phyloP scores from a whole-genome alignment of 1,140 invertebrate genomes.

The Drosophila virilis region DNA sequence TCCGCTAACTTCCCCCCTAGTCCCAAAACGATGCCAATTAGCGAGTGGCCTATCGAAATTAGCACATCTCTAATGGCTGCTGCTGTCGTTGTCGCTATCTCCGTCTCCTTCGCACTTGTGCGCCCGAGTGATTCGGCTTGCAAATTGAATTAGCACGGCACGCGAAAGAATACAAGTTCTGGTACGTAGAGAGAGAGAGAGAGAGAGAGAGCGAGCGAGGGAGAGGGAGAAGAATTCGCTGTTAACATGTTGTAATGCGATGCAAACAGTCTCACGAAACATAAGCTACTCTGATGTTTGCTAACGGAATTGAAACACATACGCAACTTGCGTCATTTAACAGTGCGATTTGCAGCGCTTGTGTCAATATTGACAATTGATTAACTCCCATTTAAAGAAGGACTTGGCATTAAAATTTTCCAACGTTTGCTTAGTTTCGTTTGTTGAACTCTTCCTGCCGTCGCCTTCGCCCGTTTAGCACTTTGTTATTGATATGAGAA shows the following conservation, averaged over 20 bases:
- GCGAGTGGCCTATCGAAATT: conserved; percentile 58
- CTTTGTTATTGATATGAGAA: conserved; percentile 55
- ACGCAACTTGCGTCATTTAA: no score
- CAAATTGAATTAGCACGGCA: conserved; percentile 65
- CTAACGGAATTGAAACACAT: not conserved
- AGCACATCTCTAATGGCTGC: conserved; percentile 64
- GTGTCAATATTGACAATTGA: not conserved
- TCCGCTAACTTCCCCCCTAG: not conserved
- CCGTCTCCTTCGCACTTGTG: not conserved
- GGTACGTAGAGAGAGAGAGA: no score
- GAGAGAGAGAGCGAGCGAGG: no score
- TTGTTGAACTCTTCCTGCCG: not conserved
- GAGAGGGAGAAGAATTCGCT: no score
- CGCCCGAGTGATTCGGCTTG: conserved; percentile 37
- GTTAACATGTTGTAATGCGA: no score
- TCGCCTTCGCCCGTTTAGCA: conserved; percentile 45
- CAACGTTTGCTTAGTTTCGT: conserved; percentile 39
- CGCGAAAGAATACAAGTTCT: conserved; percentile 1
- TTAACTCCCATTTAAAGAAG: conserved; percentile 2
- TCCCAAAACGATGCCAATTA: conserved; percentile 46
- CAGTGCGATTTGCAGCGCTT: not conserved
- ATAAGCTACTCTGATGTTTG: no score
- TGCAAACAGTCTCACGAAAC: no score
- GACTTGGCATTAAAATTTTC: conserved; percentile 44
- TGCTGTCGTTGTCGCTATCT: conserved; percentile 5